Evolutionary conservation across 2,888 invertebrate genomes (phyloP), one percentile per base, ranked within the genome.

Genomic region (Notocelia uddmanniana): DNA sequence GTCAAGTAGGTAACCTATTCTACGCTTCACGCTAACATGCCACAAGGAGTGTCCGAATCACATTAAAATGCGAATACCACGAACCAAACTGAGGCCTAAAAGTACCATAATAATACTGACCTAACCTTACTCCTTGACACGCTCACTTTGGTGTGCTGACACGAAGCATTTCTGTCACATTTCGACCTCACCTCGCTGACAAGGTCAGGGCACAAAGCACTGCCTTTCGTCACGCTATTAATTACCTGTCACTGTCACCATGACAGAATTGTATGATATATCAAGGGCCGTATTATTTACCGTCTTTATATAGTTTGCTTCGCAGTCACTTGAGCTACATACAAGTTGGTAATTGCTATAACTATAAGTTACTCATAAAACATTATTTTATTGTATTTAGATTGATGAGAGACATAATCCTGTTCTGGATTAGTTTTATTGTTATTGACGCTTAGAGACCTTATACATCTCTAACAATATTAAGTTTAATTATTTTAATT

Each of bases 151-250:
- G 31, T 59, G 57, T 55, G 66, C 59, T 59, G 54, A 67, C 71
- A 67, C 59, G 71, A 59, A 26, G 52, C 59, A 34, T 41, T 45
- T 66, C 45, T 71, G 60, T 67, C 71, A 71, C 59, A 60, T 67
- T 64, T 55, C 34, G 59, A 71, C 71, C 71, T 71, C 71, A 58
- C 66, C 59, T n/a, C 68, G 37, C 45, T 37, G 59, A 48, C 66
- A 71, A 71, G 71, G 71, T 60, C 66, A 45, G n/a, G 21, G 66
- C 71, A 71, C 71, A 67, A 71, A 67, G 71, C 70, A 54, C 34
- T 57, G 69, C 37, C 66, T 67, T 71, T 71, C 71, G 71, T 60
- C 71, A 71, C 45, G 71, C 59, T 54, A 54, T 59, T 67, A 60
- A 71, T 66, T 71, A 71, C 41, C 54, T 59, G 66, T 69, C 60